Base-by-base conservation (phyloP, 64 coral and sea anemone species). In the Hydrozoanthus tunicans region DNA sequence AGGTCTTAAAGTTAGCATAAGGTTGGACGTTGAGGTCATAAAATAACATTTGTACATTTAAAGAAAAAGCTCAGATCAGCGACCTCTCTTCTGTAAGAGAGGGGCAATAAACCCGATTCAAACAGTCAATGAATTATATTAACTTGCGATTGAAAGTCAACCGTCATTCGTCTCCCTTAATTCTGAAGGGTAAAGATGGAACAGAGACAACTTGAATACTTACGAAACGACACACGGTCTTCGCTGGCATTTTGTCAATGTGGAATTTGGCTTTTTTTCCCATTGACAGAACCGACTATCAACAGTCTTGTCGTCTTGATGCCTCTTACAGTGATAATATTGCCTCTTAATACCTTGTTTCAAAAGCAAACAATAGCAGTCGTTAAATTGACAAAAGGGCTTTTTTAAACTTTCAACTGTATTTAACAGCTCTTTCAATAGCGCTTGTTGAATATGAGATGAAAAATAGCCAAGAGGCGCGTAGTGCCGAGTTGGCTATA, bases 291-390 rank as follows among this genome's bases (percentile, higher is more conserved):
- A 78, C 15, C 53, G 58, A 14, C 69, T 10, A 10, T 52, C 43
- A n/a, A 95, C 78, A n/a, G 63, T 81, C 11, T 32, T 53, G 20
- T 70, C 53, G 60, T 85, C 63, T 43, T 82, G 62, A 52, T 79
- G 32, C 58, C 80, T 70, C 56, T 10, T 59, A 57, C 94, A 95
- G 9, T 76, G 70, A 78, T 83, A 93, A 51, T 88, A 5, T 65
- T 79, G 83, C 70, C 62, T 88, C 67, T 93, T 84, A 15, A 70
- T 77, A 71, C 94, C 94, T 95, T 26, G 89, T 15, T 14, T 57
- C 78, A 81, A 56, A 66, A 23, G 17, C 54, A 80, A 15, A 78
- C 64, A 52, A 6, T 51, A 59, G 17, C 9, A 56, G 17, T 66
- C 0, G 53, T 78, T 25, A 27, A 27, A 4, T 15, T 51, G 25